A percentile compares a stretch with the other conserved stretches of the same genome.
Conservation (phyloP, 2,888 invertebrate species). For the Anagyrus pseudococci region DNA sequence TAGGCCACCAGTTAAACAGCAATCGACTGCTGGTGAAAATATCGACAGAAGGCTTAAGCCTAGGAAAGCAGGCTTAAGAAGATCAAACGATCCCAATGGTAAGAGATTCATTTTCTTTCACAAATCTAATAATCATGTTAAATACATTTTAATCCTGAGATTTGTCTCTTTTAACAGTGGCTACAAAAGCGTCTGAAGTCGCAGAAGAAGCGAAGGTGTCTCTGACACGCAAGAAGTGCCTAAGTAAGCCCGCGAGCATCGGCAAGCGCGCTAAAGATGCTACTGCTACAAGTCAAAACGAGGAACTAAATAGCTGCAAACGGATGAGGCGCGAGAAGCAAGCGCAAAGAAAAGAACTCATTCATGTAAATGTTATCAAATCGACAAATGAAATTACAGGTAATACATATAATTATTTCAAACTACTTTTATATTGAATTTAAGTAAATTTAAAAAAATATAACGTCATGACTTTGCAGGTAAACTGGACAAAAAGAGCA, state of each 20-base stretch:
- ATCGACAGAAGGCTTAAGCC: conserved; percentile 27
- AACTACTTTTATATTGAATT: not conserved
- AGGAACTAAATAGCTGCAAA: conserved; percentile 28
- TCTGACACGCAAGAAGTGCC: conserved; percentile 51
- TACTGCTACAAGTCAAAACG: conserved; percentile 39
- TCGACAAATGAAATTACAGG: conserved; percentile 30
- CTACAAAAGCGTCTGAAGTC: no score
- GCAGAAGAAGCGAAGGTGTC: conserved; percentile 32
- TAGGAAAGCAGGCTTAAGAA: conserved; percentile 33
- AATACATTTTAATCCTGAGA: not conserved
- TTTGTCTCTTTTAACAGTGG: not conserved
- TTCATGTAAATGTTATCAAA: conserved; percentile 19
- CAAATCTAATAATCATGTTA: not conserved
- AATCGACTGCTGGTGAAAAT: conserved; percentile 13
- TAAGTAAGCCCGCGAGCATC: conserved; percentile 57
- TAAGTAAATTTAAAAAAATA: not conserved
- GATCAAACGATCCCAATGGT: conserved; percentile 26
- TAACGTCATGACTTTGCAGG: conserved; percentile 10
- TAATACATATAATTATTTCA: conserved; percentile 6
- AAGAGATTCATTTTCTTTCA: not conserved
- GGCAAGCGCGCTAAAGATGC: conserved; percentile 65
- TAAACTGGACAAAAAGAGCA: conserved; percentile 43
- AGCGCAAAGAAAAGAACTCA: conserved; percentile 23
- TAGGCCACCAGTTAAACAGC: conserved; percentile 17
- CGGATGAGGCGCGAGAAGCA: conserved; percentile 36